Evolutionary conservation across 1,140 invertebrate genomes (phyloP), one percentile per base, ranked within the genome.

Genomic region (Steinernema feltiae): DNA sequence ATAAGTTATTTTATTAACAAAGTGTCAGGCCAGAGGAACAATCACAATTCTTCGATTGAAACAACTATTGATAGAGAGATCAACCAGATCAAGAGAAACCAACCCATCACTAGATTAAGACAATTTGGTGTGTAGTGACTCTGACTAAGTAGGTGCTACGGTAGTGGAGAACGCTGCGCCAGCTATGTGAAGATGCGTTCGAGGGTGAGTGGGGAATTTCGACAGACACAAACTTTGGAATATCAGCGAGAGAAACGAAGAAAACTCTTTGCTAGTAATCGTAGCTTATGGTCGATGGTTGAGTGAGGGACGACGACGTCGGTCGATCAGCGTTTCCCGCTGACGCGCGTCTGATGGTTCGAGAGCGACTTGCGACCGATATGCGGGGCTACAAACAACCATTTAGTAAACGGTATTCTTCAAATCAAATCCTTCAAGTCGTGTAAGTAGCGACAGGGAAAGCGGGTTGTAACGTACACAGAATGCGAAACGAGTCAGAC

Each of bases 331-430:
- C 53, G 53, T 27, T 63, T 63, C 53, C 53, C 53, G 53, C 53
- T 63, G 12, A 27, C 12, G 53, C 53, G 53, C 53, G 53, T 63
- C 53, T 63, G 53, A 27, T 63, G 53, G 24, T 63, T 63, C 53
- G 53, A 63, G 15, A 63, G 53, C 53, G 53, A 63, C 53, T 63
- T 63, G 53, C 53, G 53, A 12, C 53, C 53, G 53, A 63, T 63
- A 27, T 63, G 53, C 35, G 35, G 35, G 24, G 53, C 53, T 63
- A 63, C 53, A 63, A 63, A 15, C 53, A 3, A 27, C 7, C 24
- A 27, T 3, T n/a, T 27, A 63, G 15, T 63, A 17, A 18, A 41
- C 35, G 35, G 35, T 29, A 12, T 41, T 48, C 71, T 48, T 72
- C 63, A n/a, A 31, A 18, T n/a, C 30, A 71, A 32, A 0, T 1